Evolutionary conservation across 1,140 invertebrate genomes (phyloP), one percentile per base, ranked within the genome.

Genomic region (Sitobion miscanthi): DNA sequence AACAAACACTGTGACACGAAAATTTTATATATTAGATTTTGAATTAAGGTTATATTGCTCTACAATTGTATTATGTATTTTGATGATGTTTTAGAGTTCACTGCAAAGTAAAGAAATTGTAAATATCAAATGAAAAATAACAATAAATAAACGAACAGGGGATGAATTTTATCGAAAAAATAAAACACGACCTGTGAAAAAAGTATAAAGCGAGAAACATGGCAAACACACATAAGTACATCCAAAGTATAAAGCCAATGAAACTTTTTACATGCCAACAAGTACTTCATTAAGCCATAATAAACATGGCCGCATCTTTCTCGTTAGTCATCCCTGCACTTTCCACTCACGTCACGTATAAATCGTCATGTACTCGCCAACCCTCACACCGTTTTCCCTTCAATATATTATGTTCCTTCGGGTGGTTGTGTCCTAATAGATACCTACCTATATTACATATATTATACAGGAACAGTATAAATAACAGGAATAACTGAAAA

Each of bases 201-300:
- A 69, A 30, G 21, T 5, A 25, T 38, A 14, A 23, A n/a, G 14
- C 0, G 42, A 82, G 23, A 14, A 85, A 45, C 30, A n/a, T 0
- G 30, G n/a, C 1, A 42, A 25, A 62, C 20, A 62, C 30, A 87
- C 21, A 62, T 23, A 52, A 3, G 9, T 4, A 45, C 30, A 3
- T 49, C 6, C 45, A 47, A 77, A 91, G 42, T 91, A n/a, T 77
- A 57, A 69, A 42, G 23, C 30, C 45, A 86, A 57, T 93, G 77
- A 93, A 86, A 93, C 91, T 85, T 93, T 92, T 52, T 57, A 86
- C 49, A 86, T 45, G 82, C 38, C 91, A 57, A 93, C 91, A 85
- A 93, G 91, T 57, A 54, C 91, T 85, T 93, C 91, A 93, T 93
- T 93, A 93, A 85, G 69, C 35, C 38, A n/a, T 54, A 82, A 54